Evolutionary conservation across 2,113 vertebrate species (phyloP), one percentile per base, ranked within the genome.

Genomic region (Scophthalmus maximus): DNA sequence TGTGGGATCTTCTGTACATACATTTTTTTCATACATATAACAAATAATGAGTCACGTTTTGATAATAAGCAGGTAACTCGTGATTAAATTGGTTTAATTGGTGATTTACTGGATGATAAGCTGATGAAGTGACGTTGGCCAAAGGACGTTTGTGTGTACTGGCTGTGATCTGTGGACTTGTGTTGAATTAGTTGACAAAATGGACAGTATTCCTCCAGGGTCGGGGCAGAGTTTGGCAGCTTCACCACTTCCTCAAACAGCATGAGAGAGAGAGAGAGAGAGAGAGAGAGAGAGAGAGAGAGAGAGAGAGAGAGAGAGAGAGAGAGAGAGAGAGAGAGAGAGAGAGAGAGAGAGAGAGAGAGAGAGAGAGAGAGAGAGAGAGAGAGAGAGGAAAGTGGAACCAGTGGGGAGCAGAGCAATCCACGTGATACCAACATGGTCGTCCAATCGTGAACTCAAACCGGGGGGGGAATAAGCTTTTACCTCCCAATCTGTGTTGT

Each of bases 101-200:
- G 56, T 76, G 30, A 89, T 76, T 88, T 85, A 58, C 70, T 83
- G 73, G 79, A 27, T 81, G 81, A 74, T 89, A 82, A 85, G 68
- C 68, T 81, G 51, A 32, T 69, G 61, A 81, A 79, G 57, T 14
- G n/a, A n/a, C 71, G 56, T 64, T 30, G 49, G 68, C 50, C 57
- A 76, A 83, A 60, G 56, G 61, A 62, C 11, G 18, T 20, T 52
- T 1, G 27, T 22, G 12, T 17, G 46, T 58, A 40, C 20, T 1
- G 40, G 32, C 51, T 50, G 7, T 36, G 25, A 69, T 51, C 68
- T 53, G 49, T 70, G 25, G 49, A 32, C n/a, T 53, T 65, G 26
- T 67, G 27, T 71, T 26, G 1, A 65, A 52, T 68, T 17, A 17
- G 55, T 61, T 57, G 74, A 78, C 66, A 70, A 64, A 78, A 79